A percentile compares a stretch with the other conserved stretches of the same genome.
phyloP scores from a whole-genome alignment of 2,113 vertebrate species.

The Camelus bactrianus region DNA sequence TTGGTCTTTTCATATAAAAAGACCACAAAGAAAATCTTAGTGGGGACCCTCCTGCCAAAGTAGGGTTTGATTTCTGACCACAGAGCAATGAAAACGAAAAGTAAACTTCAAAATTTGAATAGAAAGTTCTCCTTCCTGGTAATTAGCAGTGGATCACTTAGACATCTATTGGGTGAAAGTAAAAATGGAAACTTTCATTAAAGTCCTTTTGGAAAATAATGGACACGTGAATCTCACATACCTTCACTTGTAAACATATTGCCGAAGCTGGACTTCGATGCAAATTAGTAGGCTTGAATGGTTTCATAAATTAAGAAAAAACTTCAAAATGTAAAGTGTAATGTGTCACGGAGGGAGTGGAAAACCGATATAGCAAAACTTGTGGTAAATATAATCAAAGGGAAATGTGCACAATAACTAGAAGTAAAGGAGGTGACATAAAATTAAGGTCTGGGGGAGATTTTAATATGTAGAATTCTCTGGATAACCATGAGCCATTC shows the following conservation, averaged over 20 bases:
- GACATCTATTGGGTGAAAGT: neutral
- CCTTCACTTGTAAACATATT: neutral
- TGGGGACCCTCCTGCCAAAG: too few species aligned
- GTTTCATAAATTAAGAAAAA: neutral
- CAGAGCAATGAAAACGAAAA: neutral
- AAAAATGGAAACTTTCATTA: neutral
- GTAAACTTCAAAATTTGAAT: neutral
- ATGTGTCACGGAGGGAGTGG: neutral
- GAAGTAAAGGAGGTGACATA: neutral
- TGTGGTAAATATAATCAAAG: neutral
- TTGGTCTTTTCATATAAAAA: neutral
- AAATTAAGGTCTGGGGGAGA: neutral
- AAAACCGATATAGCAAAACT: neutral
- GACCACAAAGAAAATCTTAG: neutral
- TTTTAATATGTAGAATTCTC: neutral
- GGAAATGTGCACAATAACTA: neutral
- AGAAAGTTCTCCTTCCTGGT: neutral
- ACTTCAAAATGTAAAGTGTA: neutral
- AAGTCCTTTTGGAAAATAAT: neutral
- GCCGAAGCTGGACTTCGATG: neutral
- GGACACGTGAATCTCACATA: neutral
- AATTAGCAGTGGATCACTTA: neutral
- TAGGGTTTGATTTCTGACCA: neutral
- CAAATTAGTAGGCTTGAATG: neutral
- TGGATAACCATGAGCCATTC: neutral